Conservation (phyloP, 2,888 invertebrate genomes). For the Drosophila kuntzei region DNA sequence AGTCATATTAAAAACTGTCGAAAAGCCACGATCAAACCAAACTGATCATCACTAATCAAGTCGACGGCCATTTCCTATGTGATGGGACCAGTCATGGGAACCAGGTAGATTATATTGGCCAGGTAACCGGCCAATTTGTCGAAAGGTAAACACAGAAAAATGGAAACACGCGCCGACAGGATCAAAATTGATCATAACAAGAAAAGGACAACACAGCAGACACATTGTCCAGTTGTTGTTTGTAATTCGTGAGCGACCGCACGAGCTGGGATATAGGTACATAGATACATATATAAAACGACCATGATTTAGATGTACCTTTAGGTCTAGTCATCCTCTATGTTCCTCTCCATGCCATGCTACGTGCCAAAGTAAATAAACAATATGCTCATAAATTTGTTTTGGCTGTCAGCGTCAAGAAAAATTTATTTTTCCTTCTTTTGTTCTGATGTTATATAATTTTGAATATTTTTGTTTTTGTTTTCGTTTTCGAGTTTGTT, state of each 20-base stretch:
- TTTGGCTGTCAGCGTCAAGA: constrained; percentile 53
- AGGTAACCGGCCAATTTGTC: constrained; percentile 60
- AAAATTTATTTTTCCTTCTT: constrained; percentile 49
- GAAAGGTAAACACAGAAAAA: constrained; percentile 59
- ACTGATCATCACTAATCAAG: constrained; percentile 65
- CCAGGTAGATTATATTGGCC: constrained; percentile 40
- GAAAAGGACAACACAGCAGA: constrained; percentile 46
- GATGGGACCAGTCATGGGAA: constrained; percentile 6
- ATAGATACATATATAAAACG: neutral
- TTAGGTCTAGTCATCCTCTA: constrained; percentile 10
- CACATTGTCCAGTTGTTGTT: constrained; percentile 41
- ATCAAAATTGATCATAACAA: constrained; percentile 66
- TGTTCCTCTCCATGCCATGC: constrained; percentile 1
- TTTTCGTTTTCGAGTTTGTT: neutral
- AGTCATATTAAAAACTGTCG: constrained; percentile 67
- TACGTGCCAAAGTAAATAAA: constrained; percentile 61
- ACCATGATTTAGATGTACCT: constrained; percentile 9
- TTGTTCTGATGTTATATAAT: constrained; percentile 65
- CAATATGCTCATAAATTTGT: constrained; percentile 63
- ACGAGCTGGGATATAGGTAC: constrained; percentile 20
- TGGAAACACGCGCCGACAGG: constrained; percentile 78
- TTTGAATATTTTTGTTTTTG: constrained; percentile 52
- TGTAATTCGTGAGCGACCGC: constrained; percentile 26
- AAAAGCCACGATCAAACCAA: constrained; percentile 73
- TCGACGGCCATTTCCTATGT: constrained; percentile 42